These are phyloP conservation scores for Hydrolagus colliei DNA, from an alignment of 2,797 vertebrate genomes.

Conservation along the genomic window DNA sequence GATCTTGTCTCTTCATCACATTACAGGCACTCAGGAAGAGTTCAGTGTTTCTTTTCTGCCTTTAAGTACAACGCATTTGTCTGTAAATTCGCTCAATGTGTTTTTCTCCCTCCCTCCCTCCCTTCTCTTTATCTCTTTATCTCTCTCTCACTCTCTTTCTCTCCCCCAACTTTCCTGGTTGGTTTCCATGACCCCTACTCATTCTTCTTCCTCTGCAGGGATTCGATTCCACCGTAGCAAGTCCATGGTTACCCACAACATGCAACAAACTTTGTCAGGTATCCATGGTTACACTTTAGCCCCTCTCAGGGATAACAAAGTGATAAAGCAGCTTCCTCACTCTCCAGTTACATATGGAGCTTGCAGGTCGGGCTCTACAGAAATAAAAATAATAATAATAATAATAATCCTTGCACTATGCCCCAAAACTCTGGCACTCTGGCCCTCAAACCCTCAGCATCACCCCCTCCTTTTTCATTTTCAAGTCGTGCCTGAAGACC, in stretches of 20 bases:
- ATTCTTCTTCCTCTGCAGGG: conserved; percentile 43
- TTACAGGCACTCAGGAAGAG: background rate
- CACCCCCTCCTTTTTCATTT: too few species aligned
- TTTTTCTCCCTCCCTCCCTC: conserved; percentile 45
- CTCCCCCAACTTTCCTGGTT: conserved; percentile 36
- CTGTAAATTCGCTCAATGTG: conserved; percentile 39
- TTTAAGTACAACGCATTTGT: background rate
- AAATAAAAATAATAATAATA: conserved; percentile 11
- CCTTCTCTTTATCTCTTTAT: conserved; percentile 36
- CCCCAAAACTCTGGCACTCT: too few species aligned
- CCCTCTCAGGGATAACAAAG: conserved; percentile 41
- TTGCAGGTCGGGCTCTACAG: conserved; percentile 5
- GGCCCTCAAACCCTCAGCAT: too few species aligned
- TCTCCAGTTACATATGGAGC: background rate
- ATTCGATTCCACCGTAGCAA: conserved; percentile 42
- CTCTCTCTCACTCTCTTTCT: conserved; percentile 34
- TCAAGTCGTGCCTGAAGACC: too few species aligned
- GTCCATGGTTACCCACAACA: conserved; percentile 53
- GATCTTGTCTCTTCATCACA: background rate
- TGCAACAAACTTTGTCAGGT: conserved; percentile 63
- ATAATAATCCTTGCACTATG: too few species aligned
- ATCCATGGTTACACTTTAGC: conserved; percentile 54
- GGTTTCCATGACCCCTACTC: conserved; percentile 43
- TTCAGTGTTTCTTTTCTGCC: background rate
- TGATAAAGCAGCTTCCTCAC: conserved; percentile 8